Base-by-base conservation (phyloP, 92 coral and sea anemone genomes). In the Diadumene lineata region DNA sequence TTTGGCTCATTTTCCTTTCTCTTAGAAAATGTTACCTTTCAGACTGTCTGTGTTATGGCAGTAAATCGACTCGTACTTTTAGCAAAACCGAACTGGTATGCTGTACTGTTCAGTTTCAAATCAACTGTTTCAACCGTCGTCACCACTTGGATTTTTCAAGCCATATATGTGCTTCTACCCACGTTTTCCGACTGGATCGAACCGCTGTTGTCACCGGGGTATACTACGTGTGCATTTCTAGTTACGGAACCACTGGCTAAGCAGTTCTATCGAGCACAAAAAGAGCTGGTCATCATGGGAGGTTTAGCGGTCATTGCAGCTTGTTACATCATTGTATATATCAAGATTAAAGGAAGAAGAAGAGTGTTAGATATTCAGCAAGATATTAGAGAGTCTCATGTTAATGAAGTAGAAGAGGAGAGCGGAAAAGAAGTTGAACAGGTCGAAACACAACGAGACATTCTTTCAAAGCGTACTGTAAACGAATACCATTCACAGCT, bases 111-210 rank as follows among this genome's bases (percentile, higher is more conserved):
- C 31, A 68, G 74, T 24, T n/a, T 68, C 74, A 77, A 77, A 46
- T 66, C 82, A 0, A 77, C 82, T 23, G 48, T 77, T 1, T 21
- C 56, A 66, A 77, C 82, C 13, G 43, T 77, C 34, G 26, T 67
- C 1, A 50, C 82, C 16, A 77, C 74, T 55, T 77, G 82, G 82
- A 18, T 77, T 4, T 50, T 66, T n/a, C 82, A 77, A 66, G 23
- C 67, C 31, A 51, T 77, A 15, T 77, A 77, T 55, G 74, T 57
- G 7, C 1, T 58, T 18, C 25, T 77, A 43, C 82, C 82, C 11
- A 66, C 82, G 31, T 31, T 77, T 11, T 56, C 82, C 21, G 56
- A 58, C 66, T 77, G 82, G 82, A 50, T 64, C 58, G 74, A 66
- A 23, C 64, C 72, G 1, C 43, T 34, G 61, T 31, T 77, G 0